Conservation (phyloP, 2,888 invertebrate genomes). For the Palloptera scutellata region DNA sequence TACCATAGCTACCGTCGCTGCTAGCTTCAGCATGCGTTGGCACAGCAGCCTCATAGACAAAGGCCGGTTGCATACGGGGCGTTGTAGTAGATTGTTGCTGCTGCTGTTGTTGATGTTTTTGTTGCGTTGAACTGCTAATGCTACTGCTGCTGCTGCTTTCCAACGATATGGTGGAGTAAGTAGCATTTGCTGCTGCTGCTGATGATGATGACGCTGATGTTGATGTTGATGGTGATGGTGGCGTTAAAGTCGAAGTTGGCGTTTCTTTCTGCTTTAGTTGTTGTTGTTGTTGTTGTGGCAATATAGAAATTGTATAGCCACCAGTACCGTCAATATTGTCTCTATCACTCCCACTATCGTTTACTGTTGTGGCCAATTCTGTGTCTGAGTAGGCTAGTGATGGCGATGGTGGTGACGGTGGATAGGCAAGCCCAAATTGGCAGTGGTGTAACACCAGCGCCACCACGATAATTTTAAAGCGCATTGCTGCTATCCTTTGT, state of each 20-base stretch:
- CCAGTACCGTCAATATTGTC: constrained; percentile 19
- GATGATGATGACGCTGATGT: constrained; percentile 20
- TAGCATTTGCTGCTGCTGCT: constrained; percentile 32
- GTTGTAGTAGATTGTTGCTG: constrained; percentile 18
- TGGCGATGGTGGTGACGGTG: constrained; percentile 10
- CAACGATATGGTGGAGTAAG: constrained; percentile 36
- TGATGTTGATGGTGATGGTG: constrained; percentile 27
- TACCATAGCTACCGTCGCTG: background rate
- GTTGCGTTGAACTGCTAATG: constrained; percentile 1
- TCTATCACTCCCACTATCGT: constrained; percentile 9
- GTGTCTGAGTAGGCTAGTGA: background rate
- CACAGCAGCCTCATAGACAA: constrained; percentile 50
- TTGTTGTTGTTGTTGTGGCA: constrained; percentile 27
- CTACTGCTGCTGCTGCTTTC: constrained; percentile 30
- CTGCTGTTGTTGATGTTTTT: constrained; percentile 24
- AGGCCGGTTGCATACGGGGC: constrained; percentile 47
- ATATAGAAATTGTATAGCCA: constrained; percentile 19
- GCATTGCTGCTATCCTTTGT: constrained; percentile 19
- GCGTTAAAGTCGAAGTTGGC: constrained; percentile 27
- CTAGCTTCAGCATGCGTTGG: constrained; percentile 39
- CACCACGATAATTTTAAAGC: background rate
- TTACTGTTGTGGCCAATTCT: constrained; percentile 19
- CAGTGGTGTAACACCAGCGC: background rate
- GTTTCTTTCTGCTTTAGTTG: constrained; percentile 29
- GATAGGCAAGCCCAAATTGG: constrained; percentile 28